A percentile compares a stretch with the other conserved stretches of the same genome.
phyloP scores from a whole-genome alignment of 92 coral and sea anemone genomes.

The Palythoa grandiflora region DNA sequence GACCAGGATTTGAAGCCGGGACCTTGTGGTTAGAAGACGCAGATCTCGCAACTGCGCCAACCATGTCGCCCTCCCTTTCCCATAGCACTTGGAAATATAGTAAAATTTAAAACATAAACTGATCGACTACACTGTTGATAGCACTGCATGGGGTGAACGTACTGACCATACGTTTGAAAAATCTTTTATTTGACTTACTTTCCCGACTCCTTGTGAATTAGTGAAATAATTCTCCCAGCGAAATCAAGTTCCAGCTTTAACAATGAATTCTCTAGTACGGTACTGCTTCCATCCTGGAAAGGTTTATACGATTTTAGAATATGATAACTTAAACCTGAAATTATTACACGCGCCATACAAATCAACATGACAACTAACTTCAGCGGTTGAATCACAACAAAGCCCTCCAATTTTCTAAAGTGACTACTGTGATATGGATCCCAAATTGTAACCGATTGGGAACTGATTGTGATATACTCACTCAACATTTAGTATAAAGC shows the following conservation, averaged over 20 bases:
- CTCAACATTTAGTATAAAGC: too few relatives aligned
- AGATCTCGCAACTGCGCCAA: too few relatives aligned
- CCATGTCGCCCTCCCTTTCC: background rate
- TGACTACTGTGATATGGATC: too few relatives aligned
- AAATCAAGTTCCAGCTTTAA: constrained; percentile 31
- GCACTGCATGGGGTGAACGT: too few relatives aligned
- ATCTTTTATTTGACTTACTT: constrained; percentile 5
- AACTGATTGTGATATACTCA: too few relatives aligned
- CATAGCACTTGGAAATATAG: background rate
- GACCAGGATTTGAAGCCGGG: too few relatives aligned
- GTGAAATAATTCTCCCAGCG: constrained; percentile 22
- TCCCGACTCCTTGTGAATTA: constrained; percentile 35
- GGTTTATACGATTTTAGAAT: background rate
- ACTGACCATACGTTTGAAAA: background rate
- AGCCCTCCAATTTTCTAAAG: too few relatives aligned
- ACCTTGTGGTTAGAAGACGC: too few relatives aligned
- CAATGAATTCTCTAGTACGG: constrained; percentile 36
- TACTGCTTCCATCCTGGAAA: constrained; percentile 10
- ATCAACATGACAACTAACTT: background rate
- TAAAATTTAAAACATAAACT: too few relatives aligned
- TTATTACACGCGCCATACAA: background rate
- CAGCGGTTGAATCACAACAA: too few relatives aligned
- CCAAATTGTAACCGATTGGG: too few relatives aligned
- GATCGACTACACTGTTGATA: too few relatives aligned
- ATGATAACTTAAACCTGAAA: background rate